phyloP scores from a whole-genome alignment of 92 coral and sea anemone genomes.

The Meandrina meandrites region DNA sequence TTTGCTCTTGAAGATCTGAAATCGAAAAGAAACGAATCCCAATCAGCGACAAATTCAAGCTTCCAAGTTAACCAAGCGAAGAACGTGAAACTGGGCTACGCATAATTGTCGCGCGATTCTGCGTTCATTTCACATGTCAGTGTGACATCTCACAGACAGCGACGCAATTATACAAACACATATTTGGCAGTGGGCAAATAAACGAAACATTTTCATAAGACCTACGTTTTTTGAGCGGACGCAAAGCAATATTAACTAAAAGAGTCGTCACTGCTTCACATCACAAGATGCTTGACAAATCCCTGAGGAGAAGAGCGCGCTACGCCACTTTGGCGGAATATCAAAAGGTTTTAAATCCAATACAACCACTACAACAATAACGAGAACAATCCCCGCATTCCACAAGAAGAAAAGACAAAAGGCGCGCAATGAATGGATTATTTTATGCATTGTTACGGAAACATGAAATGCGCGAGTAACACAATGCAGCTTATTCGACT shows the following conservation, averaged over 20 bases:
- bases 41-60: not conserved
- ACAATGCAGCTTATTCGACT: constrained; percentile 26
- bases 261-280: not conserved
- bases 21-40: not conserved
- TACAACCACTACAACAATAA: constrained; percentile 15
- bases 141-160: constrained; percentile 37
- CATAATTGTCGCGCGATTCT: constrained; percentile 1
- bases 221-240: constrained; percentile 31
- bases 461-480: not conserved
- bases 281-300: not conserved
- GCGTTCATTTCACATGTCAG: constrained; percentile 23
- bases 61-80: not conserved
- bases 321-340: constrained; percentile 14
- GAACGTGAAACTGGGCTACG: not conserved
- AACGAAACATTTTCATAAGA: not conserved
- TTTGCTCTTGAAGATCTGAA: constrained; percentile 66
- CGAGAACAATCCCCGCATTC: constrained; percentile 39
- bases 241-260: not conserved
- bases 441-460: constrained; percentile 4
- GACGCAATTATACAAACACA: not conserved
- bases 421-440: constrained; percentile 13
- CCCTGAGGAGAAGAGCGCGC: constrained; percentile 18
- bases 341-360: constrained; percentile 30
- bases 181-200: constrained; percentile 18
- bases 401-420: constrained; percentile 6